These are phyloP conservation scores for Campoletis sonorensis DNA, from an alignment of 1,140 invertebrate genomes.

Conservation along the genomic window DNA sequence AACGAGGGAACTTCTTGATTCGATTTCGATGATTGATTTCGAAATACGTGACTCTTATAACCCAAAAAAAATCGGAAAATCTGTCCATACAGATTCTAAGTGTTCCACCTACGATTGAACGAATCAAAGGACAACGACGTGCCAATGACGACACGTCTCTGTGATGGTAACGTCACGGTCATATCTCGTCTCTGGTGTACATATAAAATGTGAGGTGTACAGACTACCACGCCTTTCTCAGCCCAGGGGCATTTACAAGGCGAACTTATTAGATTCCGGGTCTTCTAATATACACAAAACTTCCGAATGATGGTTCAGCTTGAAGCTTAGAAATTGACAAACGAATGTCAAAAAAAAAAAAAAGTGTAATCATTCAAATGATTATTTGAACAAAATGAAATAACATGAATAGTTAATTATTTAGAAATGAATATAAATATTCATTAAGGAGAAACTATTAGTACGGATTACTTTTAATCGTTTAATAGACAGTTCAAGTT, in stretches of 20 bases:
- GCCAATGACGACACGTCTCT: slow-evolving; percentile 33
- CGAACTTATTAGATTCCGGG: slow-evolving; percentile 16
- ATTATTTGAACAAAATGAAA: neutral
- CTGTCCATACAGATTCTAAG: neutral
- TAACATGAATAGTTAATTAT: neutral
- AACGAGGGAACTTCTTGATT: no score
- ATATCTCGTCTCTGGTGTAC: neutral
- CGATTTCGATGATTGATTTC: no score
- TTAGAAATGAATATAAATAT: neutral
- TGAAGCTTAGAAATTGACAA: neutral
- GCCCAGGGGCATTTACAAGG: slow-evolving; percentile 22
- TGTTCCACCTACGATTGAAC: slow-evolving; percentile 26
- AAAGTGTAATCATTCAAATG: neutral
- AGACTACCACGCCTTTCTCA: slow-evolving; percentile 37
- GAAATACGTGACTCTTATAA: neutral
- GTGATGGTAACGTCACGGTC: slow-evolving; percentile 16
- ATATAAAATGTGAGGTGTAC: neutral
- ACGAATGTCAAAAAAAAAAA: neutral
- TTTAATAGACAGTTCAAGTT: neutral
- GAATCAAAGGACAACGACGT: slow-evolving; percentile 33
- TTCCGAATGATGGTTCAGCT: neutral
- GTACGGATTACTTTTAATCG: neutral
- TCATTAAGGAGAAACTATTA: neutral
- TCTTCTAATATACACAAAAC: neutral
- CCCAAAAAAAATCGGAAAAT: neutral